Evolutionary conservation across 37 sponge, comb jelly and placozoan genomes (phyloP).

Genomic region (Geodia barretti): DNA sequence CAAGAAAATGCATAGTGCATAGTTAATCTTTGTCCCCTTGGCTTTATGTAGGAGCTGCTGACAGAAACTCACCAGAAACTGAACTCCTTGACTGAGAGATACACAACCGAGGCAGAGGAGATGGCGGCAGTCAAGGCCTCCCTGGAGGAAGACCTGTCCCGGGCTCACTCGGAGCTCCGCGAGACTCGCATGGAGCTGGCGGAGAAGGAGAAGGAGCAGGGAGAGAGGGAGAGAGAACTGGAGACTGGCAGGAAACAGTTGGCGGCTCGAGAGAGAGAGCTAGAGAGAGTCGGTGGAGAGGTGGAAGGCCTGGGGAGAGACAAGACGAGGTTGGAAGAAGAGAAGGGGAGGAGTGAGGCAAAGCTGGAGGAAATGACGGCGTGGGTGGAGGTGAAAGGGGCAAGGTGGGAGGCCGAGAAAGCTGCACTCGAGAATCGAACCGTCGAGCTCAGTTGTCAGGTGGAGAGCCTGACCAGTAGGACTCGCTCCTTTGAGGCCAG

Average conservation of each 20-base stretch:
- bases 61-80: neutral
- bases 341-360: neutral
- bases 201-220: neutral
- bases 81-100: neutral
- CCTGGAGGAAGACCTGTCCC: neutral
- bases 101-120: neutral
- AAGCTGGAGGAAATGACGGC: neutral
- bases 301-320: slow-evolving; percentile 2
- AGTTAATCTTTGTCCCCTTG: too few species aligned
- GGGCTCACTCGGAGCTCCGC: neutral
- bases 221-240: neutral
- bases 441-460: neutral
- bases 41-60: too few species aligned
- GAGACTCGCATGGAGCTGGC: neutral
- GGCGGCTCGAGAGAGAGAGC: neutral
- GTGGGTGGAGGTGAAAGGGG: neutral
- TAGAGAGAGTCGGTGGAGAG: neutral
- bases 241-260: neutral
- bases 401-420: neutral
- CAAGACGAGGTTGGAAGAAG: neutral
- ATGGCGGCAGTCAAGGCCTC: neutral
- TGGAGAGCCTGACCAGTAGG: neutral
- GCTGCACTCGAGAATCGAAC: neutral
- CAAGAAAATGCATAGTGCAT: too few species aligned
- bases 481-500: neutral